A percentile compares a stretch with the other conserved stretches of the same genome.
phyloP scores from a whole-genome alignment of 1,140 invertebrate genomes.

The Tachypleus tridentatus region DNA sequence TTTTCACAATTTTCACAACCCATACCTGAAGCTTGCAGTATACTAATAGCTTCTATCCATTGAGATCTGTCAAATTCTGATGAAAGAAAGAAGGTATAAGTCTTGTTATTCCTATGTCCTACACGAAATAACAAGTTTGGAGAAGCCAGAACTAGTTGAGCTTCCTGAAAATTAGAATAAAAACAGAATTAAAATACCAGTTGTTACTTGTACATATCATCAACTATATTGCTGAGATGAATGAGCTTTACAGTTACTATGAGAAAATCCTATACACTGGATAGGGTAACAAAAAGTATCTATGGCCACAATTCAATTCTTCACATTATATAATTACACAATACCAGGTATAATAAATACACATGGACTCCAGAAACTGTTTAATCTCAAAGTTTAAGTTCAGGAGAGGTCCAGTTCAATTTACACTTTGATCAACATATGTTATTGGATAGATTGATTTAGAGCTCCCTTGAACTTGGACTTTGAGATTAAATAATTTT shows the following conservation, averaged over 20 bases:
- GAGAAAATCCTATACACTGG: no score
- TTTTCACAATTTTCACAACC: not conserved
- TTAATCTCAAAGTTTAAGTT: not conserved
- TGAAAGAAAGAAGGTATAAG: constrained; percentile 74
- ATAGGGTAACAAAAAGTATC: no score
- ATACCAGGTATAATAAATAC: not conserved
- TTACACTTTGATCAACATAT: no score
- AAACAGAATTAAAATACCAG: not conserved
- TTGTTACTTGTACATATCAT: no score
- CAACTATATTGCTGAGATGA: no score
- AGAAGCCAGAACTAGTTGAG: constrained; percentile 73
- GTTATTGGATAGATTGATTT: no score
- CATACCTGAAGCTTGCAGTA: constrained; percentile 43
- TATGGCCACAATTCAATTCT: no score
- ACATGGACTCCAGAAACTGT: not conserved
- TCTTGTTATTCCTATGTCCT: constrained; percentile 44
- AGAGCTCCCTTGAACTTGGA: no score
- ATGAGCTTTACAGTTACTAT: no score
- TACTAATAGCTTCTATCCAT: constrained; percentile 82
- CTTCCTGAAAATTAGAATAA: constrained; percentile 42
- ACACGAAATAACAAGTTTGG: constrained; percentile 74
- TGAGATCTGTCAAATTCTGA: constrained; percentile 86
- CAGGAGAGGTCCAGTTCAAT: no score
- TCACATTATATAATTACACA: no score
- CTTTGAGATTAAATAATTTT: no score